These are phyloP conservation scores for Semnornis frantzii DNA, from an alignment of 2,113 vertebrate genomes.

Conservation along the genomic window DNA sequence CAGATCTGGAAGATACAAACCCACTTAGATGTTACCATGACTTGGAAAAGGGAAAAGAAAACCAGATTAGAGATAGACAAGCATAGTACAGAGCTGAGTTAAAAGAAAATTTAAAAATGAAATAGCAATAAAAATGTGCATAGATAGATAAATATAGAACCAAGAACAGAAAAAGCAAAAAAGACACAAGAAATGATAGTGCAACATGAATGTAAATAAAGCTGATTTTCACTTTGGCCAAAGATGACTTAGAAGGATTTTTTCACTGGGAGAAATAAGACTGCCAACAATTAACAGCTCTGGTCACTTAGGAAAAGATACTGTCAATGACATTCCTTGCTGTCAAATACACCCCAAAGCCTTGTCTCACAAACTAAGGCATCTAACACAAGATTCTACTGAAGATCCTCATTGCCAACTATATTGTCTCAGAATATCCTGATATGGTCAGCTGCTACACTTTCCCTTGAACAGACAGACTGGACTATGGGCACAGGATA, in stretches of 20 bases:
- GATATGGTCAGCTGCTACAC: not conserved
- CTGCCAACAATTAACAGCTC: not conserved
- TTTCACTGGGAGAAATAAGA: not conserved
- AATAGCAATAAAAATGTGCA: not conserved
- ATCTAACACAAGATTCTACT: not conserved
- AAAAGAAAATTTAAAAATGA: not conserved
- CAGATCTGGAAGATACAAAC: not conserved
- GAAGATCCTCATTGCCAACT: not conserved
- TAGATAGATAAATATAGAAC: not conserved
- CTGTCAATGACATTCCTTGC: not conserved
- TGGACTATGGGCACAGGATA: not conserved
- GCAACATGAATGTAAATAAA: not conserved
- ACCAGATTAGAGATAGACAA: not conserved
- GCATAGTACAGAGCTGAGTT: not conserved
- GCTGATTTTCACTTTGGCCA: not conserved
- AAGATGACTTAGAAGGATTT: not conserved
- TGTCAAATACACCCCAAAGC: not conserved
- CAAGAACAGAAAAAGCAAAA: not conserved
- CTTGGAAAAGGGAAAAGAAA: not conserved
- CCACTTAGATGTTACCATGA: not conserved
- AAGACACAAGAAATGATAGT: not conserved
- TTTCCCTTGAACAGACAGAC: not conserved
- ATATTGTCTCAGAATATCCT: not conserved
- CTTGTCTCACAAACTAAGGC: not conserved
- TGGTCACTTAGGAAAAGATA: not conserved